Evolutionary conservation across 2,888 invertebrate species (phyloP), one percentile per base, ranked within the genome.

Genomic region (Parnassius apollo): DNA sequence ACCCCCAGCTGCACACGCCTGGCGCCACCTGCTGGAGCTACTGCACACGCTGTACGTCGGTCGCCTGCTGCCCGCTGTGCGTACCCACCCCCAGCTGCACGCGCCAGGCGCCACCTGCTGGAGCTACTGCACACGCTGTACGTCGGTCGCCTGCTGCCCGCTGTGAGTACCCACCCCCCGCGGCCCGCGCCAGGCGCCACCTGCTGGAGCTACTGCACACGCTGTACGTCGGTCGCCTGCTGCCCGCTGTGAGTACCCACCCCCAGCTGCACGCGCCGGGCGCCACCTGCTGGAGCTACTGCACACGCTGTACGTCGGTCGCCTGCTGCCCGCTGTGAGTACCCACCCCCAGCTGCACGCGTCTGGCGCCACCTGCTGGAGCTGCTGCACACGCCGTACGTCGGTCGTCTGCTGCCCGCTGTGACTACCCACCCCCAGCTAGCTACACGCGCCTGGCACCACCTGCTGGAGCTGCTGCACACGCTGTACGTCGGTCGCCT

Each of bases 311-410:
- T 46, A 46, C 67, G 96, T 95, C 73, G 96, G 96, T 0, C 35
- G 72, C 80, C 10, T 98, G 96, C 85, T 90, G 94, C 66, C 94
- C 95, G 77, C 94, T 44, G 94, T 94, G 35, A 35, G 7, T 4
- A 35, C 35, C 35, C 4, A 35, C 35, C 35, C 35, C 4, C 35
- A 35, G 35, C 35, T 4, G 35, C 35, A 35, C 35, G 35, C 76
- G 96, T 98, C 9, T 99, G 99, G 99, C 96, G 96, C 72, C 97
- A 97, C 75, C 94, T 99, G 60, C 93, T 99, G 53, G 98, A 99
- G 81, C 95, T 98, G 61, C 93, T 98, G 70, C 92, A 97, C 61
- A 96, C 97, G 63, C 91, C 99, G 2, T 99, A 96, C 82, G 93
- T 95, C 25, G 95, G 97, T 22, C 95, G 96, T 70, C 88, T 99